phyloP scores from a whole-genome alignment of 2,113 vertebrate species.

The Ochotona princeps region DNA sequence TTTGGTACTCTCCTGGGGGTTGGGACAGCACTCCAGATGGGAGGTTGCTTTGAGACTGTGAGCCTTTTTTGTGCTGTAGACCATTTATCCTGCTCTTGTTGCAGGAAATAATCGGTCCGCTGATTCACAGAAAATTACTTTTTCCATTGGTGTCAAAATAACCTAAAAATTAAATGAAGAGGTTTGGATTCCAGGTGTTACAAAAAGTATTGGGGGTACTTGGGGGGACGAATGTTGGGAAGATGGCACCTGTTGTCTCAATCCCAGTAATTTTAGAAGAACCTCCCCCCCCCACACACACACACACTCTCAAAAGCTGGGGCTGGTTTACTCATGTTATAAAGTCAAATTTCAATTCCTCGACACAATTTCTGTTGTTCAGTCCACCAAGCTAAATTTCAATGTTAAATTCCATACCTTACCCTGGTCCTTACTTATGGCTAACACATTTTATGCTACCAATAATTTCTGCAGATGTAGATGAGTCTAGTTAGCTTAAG shows the following conservation, averaged over 20 bases:
- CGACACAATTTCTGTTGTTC: background rate
- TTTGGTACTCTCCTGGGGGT: constrained; percentile 21
- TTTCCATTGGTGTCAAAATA: background rate
- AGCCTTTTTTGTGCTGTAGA: background rate
- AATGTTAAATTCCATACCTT: background rate
- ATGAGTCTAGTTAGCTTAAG: background rate
- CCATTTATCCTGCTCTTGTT: constrained; percentile 3
- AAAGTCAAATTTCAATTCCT: background rate
- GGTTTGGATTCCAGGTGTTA: constrained; percentile 2
- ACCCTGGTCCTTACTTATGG: background rate
- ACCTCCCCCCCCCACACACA: fast-evolving
- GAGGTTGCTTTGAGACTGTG: background rate
- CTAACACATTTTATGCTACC: background rate
- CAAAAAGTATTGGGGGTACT: background rate
- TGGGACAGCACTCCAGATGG: background rate
- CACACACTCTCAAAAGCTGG: too few relatives aligned
- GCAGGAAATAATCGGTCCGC: background rate
- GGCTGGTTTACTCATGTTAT: background rate
- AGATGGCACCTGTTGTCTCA: background rate
- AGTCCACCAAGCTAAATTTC: background rate
- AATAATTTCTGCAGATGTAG: background rate
- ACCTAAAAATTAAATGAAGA: constrained; percentile 34
- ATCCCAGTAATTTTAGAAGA: background rate
- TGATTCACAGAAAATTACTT: constrained; percentile 26
- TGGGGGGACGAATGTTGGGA: background rate